Evolutionary conservation across 1,140 invertebrate genomes (phyloP).

Genomic region (Charaxes varanes): DNA sequence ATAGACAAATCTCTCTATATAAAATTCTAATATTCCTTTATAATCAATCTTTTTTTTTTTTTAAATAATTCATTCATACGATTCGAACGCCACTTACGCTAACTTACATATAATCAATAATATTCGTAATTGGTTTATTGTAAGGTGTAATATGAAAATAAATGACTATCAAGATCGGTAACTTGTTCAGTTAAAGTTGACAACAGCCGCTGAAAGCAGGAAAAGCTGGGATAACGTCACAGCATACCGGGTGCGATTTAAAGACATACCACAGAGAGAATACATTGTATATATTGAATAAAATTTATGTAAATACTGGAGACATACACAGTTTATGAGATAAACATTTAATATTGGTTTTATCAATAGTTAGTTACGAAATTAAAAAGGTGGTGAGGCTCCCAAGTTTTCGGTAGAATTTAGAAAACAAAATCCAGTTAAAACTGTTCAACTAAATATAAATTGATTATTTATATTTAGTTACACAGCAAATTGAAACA

Average conservation of each 20-base stretch:
- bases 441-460: no score
- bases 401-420: no score
- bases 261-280: no score
- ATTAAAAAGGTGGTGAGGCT: no score
- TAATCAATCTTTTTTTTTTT: constrained; percentile 13
- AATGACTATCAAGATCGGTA: constrained; percentile 49
- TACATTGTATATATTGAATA: no score
- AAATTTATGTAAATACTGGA: no score
- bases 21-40: constrained; percentile 27
- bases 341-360: no score
- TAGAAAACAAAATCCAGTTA: no score
- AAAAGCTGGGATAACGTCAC: not conserved
- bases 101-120: constrained; percentile 37
- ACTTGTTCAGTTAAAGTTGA: constrained; percentile 29
- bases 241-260: not conserved
- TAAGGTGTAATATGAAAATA: constrained; percentile 53
- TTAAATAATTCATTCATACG: constrained; percentile 41
- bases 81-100: constrained; percentile 44
- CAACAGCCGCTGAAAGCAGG: constrained; percentile 12
- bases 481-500: no score
- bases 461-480: no score
- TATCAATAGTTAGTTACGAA: no score
- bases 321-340: no score
- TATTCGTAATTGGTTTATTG: constrained; percentile 28
- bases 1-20: constrained; percentile 43